A percentile compares a stretch with the other conserved stretches of the same genome.
These are phyloP conservation scores for Sphyrna mokarran DNA, from an alignment of 2,113 vertebrate species.

Conservation along the genomic window DNA sequence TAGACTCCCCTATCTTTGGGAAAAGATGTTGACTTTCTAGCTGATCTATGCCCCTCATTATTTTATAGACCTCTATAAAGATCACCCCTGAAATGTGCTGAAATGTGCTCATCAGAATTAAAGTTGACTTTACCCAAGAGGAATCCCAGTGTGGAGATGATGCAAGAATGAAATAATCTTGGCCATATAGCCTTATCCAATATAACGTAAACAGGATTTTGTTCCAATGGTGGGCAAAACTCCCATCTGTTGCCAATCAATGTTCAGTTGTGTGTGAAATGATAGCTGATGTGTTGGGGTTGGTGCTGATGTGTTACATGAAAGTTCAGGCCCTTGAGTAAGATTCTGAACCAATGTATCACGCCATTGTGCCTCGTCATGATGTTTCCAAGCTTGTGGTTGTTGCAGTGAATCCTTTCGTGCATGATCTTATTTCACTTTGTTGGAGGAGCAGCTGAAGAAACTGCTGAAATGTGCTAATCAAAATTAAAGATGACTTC, in stretches of 20 bases:
- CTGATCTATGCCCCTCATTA: too few species aligned
- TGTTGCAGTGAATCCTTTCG: not conserved
- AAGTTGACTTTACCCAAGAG: not conserved
- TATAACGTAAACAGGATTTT: not conserved
- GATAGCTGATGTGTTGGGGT: too few species aligned
- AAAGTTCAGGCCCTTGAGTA: not conserved
- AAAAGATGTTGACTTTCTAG: too few species aligned
- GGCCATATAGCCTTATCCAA: not conserved
- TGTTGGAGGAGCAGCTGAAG: not conserved
- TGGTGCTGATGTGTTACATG: too few species aligned
- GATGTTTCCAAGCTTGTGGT: not conserved
- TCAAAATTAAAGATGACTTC: too few species aligned
- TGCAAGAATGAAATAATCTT: not conserved
- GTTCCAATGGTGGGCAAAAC: too few species aligned
- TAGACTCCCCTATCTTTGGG: too few species aligned
- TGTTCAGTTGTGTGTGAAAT: too few species aligned
- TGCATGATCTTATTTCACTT: not conserved
- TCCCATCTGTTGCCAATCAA: too few species aligned
- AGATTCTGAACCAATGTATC: not conserved
- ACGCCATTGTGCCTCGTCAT: not conserved
- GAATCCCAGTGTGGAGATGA: not conserved
- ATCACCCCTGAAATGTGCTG: not conserved
- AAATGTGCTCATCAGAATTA: not conserved
- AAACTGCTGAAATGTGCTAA: slow-evolving; percentile 5
- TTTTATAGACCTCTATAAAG: too few species aligned